Evolutionary conservation across 1,140 invertebrate species (phyloP).

Genomic region (Leptonema lineaticorne): DNA sequence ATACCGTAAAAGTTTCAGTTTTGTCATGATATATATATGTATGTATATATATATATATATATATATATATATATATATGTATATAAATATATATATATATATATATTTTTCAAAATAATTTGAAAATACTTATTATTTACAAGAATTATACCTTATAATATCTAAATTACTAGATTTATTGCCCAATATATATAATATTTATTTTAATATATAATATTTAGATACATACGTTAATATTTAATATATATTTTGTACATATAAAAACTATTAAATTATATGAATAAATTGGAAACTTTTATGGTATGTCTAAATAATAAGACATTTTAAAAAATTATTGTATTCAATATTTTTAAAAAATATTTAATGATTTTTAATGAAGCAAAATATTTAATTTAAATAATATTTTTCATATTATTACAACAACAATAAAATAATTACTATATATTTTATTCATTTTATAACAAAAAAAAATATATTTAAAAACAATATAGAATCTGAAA

Average conservation of each 20-base stretch:
- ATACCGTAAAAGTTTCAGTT: too few relatives aligned
- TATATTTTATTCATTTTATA: background rate
- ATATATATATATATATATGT: background rate
- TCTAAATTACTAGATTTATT: too few relatives aligned
- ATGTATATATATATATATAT: background rate
- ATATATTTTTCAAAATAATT: background rate
- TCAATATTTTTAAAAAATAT: background rate
- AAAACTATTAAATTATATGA: background rate
- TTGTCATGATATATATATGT: background rate
- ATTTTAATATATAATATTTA: background rate
- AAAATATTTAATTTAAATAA: background rate
- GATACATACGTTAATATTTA: background rate
- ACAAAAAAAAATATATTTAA: too few relatives aligned
- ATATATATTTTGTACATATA: background rate
- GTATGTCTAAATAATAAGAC: background rate
- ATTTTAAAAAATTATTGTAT: background rate
- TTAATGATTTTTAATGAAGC: background rate
- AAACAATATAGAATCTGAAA: background rate
- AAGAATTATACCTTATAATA: too few relatives aligned
- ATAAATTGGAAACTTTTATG: background rate
- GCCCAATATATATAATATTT: background rate
- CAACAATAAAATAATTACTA: background rate
- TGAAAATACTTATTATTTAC: too few relatives aligned
- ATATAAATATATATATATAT: background rate
- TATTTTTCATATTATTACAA: background rate